These are phyloP conservation scores for Eulithis prunata DNA, from an alignment of 2,888 invertebrate genomes.

Conservation along the genomic window DNA sequence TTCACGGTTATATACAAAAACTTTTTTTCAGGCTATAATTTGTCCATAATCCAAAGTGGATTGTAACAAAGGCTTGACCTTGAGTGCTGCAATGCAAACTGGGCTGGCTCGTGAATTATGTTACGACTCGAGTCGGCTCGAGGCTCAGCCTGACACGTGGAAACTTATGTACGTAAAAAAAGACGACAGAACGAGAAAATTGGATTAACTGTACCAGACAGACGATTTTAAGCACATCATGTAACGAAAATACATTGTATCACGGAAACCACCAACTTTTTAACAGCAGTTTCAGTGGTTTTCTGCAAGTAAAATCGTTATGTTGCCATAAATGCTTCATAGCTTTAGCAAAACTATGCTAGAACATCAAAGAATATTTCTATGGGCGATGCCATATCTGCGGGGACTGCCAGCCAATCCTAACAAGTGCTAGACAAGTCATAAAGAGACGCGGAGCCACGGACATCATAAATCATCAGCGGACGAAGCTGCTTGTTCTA, in stretches of 20 bases:
- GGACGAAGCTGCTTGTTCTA: constrained; percentile 4
- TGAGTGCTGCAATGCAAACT: constrained; percentile 11
- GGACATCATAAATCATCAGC: constrained; percentile 23
- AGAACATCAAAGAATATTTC: constrained; percentile 13
- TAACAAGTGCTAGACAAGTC: constrained; percentile 24
- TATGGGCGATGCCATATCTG: constrained; percentile 5
- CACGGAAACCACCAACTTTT: neutral
- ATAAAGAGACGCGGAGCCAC: constrained; percentile 9
- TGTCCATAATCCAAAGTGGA: neutral
- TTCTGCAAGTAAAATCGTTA: neutral
- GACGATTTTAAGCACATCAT: neutral
- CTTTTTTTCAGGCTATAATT: neutral
- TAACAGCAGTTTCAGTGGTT: neutral
- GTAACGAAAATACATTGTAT: neutral
- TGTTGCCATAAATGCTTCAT: constrained; percentile 4
- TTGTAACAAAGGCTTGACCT: constrained; percentile 23
- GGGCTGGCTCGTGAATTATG: constrained; percentile 24
- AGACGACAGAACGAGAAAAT: constrained; percentile 14
- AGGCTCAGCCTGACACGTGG: constrained; percentile 17
- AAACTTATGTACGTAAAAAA: constrained; percentile 9
- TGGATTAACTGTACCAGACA: constrained; percentile 6
- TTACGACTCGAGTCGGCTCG: constrained; percentile 19
- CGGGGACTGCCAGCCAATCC: constrained; percentile 23
- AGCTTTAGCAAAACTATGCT: neutral
- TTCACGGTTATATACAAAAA: neutral